Evolutionary conservation across 2,113 vertebrate species (phyloP).

Genomic region (Corvus cornix): DNA sequence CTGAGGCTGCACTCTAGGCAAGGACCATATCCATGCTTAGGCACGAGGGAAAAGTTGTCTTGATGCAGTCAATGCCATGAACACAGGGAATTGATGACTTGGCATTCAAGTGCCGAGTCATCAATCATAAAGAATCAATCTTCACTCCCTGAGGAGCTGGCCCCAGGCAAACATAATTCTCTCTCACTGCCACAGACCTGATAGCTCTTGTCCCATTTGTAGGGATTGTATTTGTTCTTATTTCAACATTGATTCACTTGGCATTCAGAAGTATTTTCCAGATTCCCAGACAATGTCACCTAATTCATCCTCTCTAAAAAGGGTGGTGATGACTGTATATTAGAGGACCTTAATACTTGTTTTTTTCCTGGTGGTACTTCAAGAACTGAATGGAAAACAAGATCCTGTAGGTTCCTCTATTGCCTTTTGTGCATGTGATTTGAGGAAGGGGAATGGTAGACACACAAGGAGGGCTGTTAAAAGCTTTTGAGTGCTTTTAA

Average conservation of each 20-base stretch:
- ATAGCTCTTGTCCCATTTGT: conserved; percentile 74
- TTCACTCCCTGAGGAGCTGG: conserved; percentile 72
- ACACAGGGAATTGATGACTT: conserved; percentile 78
- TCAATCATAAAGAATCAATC: conserved; percentile 83
- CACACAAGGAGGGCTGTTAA: neutral
- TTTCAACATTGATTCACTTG: conserved; percentile 80
- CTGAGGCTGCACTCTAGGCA: conserved; percentile 41
- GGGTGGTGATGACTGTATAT: neutral
- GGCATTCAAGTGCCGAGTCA: conserved; percentile 77
- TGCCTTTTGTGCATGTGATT: neutral
- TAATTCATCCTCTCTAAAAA: conserved; percentile 67
- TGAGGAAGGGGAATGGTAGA: neutral
- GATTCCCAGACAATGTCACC: conserved; percentile 73
- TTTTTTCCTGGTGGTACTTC: neutral
- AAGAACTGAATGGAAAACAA: neutral
- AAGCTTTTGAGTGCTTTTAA: neutral
- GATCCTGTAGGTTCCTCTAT: neutral
- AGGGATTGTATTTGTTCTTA: conserved; percentile 76
- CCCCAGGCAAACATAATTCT: conserved; percentile 78
- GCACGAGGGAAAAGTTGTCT: conserved; percentile 75
- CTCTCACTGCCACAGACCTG: conserved; percentile 74
- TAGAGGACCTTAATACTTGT: neutral
- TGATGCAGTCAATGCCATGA: conserved; percentile 74
- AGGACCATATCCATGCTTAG: conserved; percentile 46
- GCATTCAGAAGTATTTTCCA: conserved; percentile 75